Percentiles rank a stretch among this genome's conserved stretches.
Conservation (phyloP, 37 sponge, comb jelly and placozoan genomes). For the Haliclona indistincta region DNA sequence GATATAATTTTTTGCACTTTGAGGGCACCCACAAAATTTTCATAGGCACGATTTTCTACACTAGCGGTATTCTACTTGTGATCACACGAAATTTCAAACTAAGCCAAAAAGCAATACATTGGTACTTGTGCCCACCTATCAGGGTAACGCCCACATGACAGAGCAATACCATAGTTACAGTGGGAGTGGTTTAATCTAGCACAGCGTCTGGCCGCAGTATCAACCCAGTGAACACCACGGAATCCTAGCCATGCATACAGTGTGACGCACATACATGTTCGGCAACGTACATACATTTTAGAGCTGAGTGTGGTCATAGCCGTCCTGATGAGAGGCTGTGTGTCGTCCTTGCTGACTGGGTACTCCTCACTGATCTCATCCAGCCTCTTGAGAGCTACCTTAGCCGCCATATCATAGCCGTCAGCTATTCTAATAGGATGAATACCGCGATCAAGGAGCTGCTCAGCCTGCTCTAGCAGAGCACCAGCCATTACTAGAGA, state of each 20-base stretch:
- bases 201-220: slow-evolving; percentile 36
- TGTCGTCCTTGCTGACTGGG: slow-evolving; percentile 72
- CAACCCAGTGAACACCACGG: slow-evolving; percentile 4
- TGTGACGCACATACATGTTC: neutral
- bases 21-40: neutral
- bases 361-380: slow-evolving; percentile 82
- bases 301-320: slow-evolving; percentile 98
- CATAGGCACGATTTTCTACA: no score
- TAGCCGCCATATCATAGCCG: slow-evolving; percentile 93
- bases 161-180: slow-evolving; percentile 27
- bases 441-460: slow-evolving; percentile 91
- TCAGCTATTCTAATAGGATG: slow-evolving; percentile 97
- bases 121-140: neutral
- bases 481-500: slow-evolving; percentile 94
- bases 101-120: neutral
- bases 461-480: slow-evolving; percentile 96
- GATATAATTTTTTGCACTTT: neutral
- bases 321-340: slow-evolving; percentile 86
- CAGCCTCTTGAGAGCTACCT: slow-evolving; percentile 75
- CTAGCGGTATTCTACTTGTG: no score
- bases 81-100: neutral
- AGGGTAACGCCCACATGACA: neutral
- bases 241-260: slow-evolving; percentile 13
- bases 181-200: slow-evolving; percentile 18
- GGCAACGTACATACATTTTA: slow-evolving; percentile 76